Percentiles rank a stretch among this genome's conserved stretches.
Conservation (phyloP, 2,888 invertebrate genomes). For the Achlya flavicornis region DNA sequence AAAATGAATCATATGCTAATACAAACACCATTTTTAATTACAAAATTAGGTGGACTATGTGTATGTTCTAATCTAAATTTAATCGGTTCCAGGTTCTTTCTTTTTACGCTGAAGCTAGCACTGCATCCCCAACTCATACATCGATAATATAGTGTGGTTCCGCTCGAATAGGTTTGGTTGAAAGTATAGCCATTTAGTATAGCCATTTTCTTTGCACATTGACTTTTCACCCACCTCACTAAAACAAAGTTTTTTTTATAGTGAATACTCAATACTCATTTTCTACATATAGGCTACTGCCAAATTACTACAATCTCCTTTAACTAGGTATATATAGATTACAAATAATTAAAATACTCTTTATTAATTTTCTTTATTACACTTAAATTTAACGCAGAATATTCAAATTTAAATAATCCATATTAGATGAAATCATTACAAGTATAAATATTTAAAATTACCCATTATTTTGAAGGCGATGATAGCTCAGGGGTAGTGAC, state of each 20-base stretch:
- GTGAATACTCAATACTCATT: too few species aligned
- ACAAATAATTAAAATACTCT: too few species aligned
- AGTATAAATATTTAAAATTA: too few species aligned
- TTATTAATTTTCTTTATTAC: too few species aligned
- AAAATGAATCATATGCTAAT: not conserved
- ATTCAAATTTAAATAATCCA: too few species aligned
- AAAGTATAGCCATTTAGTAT: slow-evolving; percentile 39
- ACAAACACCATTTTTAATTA: not conserved
- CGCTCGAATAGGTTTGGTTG: not conserved
- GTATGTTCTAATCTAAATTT: not conserved
- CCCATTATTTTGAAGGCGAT: too few species aligned
- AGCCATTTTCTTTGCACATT: slow-evolving; percentile 30
- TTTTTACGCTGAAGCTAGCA: not conserved
- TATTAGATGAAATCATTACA: too few species aligned
- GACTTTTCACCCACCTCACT: slow-evolving; percentile 31
- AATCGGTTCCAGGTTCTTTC: not conserved
- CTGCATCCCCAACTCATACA: not conserved
- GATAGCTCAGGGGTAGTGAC: too few species aligned
- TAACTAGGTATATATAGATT: too few species aligned
- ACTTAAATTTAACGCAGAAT: too few species aligned
- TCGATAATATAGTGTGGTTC: not conserved
- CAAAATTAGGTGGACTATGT: not conserved
- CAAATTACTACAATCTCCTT: too few species aligned
- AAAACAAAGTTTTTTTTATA: slow-evolving; percentile 9
- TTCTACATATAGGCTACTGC: too few species aligned